These are phyloP conservation scores for Oncorhynchus masou DNA, from an alignment of 2,113 vertebrate genomes.

Conservation along the genomic window DNA sequence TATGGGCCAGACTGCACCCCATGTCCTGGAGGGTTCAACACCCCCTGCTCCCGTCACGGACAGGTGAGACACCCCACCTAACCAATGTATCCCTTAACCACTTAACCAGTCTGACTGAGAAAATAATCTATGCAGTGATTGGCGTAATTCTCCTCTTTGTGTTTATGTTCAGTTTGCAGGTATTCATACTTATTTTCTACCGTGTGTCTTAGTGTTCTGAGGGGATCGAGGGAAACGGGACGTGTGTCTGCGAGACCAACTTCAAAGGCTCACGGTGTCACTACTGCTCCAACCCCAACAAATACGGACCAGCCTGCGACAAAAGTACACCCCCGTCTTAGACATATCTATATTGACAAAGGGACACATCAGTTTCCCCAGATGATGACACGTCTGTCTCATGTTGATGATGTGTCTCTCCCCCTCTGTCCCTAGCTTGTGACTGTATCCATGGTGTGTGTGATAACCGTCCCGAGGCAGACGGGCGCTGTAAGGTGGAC, in stretches of 20 bases:
- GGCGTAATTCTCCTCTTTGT: too few species aligned
- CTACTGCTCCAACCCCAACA: conserved; percentile 78
- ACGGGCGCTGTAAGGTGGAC: conserved; percentile 76
- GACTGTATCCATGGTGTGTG: conserved; percentile 80
- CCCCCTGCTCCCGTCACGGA: conserved; percentile 83
- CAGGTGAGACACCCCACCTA: conserved; percentile 68
- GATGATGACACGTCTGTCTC: neutral
- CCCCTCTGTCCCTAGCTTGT: conserved; percentile 73
- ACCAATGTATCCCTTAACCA: too few species aligned
- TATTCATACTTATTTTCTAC: neutral
- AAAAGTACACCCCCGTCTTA: conserved; percentile 71
- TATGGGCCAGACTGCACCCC: conserved; percentile 83
- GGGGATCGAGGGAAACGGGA: conserved; percentile 80
- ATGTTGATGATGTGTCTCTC: neutral
- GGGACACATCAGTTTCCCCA: neutral
- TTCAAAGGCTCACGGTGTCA: conserved; percentile 85
- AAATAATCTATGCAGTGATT: too few species aligned
- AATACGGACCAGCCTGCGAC: conserved; percentile 81
- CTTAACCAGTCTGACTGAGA: too few species aligned
- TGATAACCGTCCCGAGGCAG: conserved; percentile 75
- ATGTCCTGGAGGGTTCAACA: conserved; percentile 83
- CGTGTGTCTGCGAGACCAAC: conserved; percentile 76
- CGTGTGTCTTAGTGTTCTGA: conserved; percentile 77
- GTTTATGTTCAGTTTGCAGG: neutral
- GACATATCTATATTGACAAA: neutral